Evolutionary conservation across 2,888 invertebrate species (phyloP), one percentile per base, ranked within the genome.

Genomic region (Heliconius ethilla): DNA sequence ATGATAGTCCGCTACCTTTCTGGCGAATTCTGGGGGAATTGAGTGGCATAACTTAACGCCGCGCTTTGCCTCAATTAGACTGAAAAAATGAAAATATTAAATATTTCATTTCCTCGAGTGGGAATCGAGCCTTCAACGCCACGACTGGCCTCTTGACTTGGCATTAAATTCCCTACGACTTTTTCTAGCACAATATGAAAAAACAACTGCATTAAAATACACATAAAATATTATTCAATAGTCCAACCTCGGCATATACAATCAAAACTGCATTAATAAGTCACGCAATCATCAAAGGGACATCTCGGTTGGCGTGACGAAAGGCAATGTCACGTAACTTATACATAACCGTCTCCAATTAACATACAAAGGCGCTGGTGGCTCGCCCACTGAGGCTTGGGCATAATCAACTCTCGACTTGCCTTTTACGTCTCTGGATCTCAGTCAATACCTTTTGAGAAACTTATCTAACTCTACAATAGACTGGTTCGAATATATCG

Each of bases 331-430:
- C 82, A 82, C 83, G 83, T 81, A 79, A 81, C 81, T 78, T 75
- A 82, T 82, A 82, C 80, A 80, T 80, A 84, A 82, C 83, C 81
- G 81, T 80, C 78, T 72, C 62, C 77, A 79, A 90, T 90, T 89
- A 86, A 82, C 89, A 90, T 89, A 90, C 90, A 90, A 90, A 87
- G 86, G 63, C 27, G 15, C 63, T 27, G 63, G 83, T 82, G 75
- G 79, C 81, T 79, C 85, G 82, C 83, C 87, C 86, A 86, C 74
- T 85, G 85, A 79, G 79, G 78, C 73, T 70, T 65, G 76, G 73
- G 75, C 66, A 66, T 77, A 66, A 62, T 77, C 70, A 74, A 80
- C 79, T 78, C 78, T 80, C 80, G 78, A 80, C 80, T 65, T 75
- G 27, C 81, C 81, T 55, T 79, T 75, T 81, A 81, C 45, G 78